Percentiles rank a stretch among this genome's conserved stretches.
Evolutionary conservation across 2,113 vertebrate genomes (phyloP).

Genomic region (Osmerus mordax): DNA sequence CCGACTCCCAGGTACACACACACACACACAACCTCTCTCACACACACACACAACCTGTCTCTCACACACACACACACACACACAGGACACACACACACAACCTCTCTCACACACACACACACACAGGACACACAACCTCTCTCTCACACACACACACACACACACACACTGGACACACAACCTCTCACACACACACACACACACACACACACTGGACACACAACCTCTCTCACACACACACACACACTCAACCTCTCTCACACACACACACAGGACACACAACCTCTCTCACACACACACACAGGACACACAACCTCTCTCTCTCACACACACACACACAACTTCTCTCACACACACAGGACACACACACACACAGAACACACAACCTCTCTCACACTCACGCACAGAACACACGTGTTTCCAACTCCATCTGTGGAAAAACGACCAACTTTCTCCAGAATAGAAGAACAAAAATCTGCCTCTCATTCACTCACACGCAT

Average conservation of each 20-base stretch:
- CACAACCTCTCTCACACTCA: not conserved
- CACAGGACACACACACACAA: not conserved
- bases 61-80: not conserved
- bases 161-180: not conserved
- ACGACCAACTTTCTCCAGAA: too few relatives aligned
- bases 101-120: not conserved
- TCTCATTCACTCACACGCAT: not conserved
- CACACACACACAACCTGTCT: too few relatives aligned
- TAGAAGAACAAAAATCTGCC: not conserved
- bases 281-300: too few relatives aligned
- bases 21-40: not conserved
- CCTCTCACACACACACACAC: not conserved
- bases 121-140: not conserved
- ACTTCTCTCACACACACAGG: not conserved
- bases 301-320: too few relatives aligned
- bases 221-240: not conserved
- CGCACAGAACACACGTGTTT: not conserved
- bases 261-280: too few relatives aligned
- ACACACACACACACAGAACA: not conserved
- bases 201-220: not conserved
- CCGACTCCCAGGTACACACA: conserved; percentile 72
- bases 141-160: not conserved
- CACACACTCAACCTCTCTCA: not conserved
- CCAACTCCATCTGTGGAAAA: too few relatives aligned
- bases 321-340: not conserved